Conservation (phyloP, 2,113 vertebrate species). For the Amphilophus citrinellus region DNA sequence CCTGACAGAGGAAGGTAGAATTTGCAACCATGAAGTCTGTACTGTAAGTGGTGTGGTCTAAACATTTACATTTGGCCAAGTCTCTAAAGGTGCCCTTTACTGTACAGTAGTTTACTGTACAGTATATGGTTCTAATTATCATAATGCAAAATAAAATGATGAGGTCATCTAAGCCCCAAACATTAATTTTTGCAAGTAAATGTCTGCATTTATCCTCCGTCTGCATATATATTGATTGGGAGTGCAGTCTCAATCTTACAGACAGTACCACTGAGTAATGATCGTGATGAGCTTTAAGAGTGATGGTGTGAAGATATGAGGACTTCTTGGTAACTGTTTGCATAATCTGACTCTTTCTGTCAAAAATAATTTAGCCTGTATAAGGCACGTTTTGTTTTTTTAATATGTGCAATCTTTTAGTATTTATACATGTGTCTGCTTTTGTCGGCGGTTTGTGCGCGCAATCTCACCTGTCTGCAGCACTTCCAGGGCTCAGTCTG, state of each 20-base stretch:
- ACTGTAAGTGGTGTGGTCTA: conserved; percentile 28
- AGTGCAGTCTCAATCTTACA: not conserved
- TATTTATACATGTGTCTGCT: conserved; percentile 10
- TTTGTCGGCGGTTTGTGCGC: not conserved
- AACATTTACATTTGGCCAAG: not conserved
- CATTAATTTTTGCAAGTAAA: not conserved
- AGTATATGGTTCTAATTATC: conserved; percentile 3
- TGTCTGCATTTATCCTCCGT: not conserved
- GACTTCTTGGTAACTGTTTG: not conserved
- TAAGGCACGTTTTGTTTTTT: not conserved
- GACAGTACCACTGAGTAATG: not conserved
- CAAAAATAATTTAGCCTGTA: not conserved
- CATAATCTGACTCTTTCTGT: not conserved
- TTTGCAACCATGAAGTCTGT: conserved; percentile 60
- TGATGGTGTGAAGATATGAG: conserved; percentile 1
- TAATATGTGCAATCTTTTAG: not conserved
- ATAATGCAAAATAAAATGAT: not conserved
- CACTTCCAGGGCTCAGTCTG: conserved; percentile 52
- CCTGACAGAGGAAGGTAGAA: conserved; percentile 72
- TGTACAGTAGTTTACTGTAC: not conserved
- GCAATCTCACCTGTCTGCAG: conserved; percentile 40
- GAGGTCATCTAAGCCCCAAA: not conserved
- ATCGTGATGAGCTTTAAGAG: not conserved
- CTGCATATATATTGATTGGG: not conserved
- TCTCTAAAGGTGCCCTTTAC: not conserved